Evolutionary conservation across 2,888 invertebrate genomes (phyloP).

Genomic region (Elysia crispata): DNA sequence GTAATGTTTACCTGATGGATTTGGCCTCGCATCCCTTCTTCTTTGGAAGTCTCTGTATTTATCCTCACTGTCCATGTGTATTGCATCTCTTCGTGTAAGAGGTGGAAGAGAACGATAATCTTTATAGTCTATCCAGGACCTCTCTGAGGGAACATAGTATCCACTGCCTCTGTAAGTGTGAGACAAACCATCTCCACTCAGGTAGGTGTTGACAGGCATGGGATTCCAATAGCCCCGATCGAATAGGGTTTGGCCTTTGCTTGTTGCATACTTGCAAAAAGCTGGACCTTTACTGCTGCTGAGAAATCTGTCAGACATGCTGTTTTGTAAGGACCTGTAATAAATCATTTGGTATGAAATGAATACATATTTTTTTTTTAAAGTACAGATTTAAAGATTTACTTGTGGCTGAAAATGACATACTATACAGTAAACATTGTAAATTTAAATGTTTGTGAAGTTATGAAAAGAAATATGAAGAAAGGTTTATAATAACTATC

Average conservation of each 20-base stretch:
- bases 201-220: slow-evolving; percentile 68
- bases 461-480: too few relatives aligned
- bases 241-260: slow-evolving; percentile 61
- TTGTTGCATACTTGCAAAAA: slow-evolving; percentile 55
- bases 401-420: too few relatives aligned
- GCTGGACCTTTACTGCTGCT: slow-evolving; percentile 49
- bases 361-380: too few relatives aligned
- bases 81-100: slow-evolving; percentile 67
- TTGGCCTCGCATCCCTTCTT: slow-evolving; percentile 66
- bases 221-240: slow-evolving; percentile 67
- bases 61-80: slow-evolving; percentile 72
- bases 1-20: slow-evolving; percentile 65
- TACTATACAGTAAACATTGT: too few relatives aligned
- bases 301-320: slow-evolving; percentile 50
- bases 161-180: slow-evolving; percentile 64
- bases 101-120: slow-evolving; percentile 68
- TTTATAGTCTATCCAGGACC: slow-evolving; percentile 66
- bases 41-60: slow-evolving; percentile 68
- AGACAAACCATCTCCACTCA: slow-evolving; percentile 69
- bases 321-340: not conserved
- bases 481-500: too few relatives aligned
- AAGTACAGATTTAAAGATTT: too few relatives aligned
- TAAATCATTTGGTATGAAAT: too few relatives aligned
- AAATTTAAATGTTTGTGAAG: too few relatives aligned
- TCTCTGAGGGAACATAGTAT: slow-evolving; percentile 72